phyloP scores from a whole-genome alignment of 1,140 invertebrate genomes.

The Zaprionus nigranus region DNA sequence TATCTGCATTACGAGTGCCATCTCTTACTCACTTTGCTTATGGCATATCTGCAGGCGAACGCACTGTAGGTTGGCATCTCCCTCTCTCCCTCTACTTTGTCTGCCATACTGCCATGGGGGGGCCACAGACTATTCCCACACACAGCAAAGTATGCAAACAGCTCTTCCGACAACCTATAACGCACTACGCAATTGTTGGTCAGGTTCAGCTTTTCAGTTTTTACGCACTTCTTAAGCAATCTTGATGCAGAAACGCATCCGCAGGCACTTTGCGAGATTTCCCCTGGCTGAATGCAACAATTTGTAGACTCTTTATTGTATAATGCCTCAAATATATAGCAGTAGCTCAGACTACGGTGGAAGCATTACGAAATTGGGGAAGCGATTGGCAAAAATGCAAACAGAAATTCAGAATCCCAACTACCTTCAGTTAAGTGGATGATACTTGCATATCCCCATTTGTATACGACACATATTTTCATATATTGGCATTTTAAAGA shows the following conservation, averaged over 20 bases:
- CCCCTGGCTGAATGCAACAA: constrained; percentile 5
- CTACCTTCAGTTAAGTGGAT: background rate
- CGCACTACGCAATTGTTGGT: constrained; percentile 52
- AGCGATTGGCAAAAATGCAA: background rate
- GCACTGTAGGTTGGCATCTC: constrained; percentile 56
- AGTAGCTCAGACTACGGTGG: background rate
- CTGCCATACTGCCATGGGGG: constrained; percentile 46
- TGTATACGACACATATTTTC: background rate
- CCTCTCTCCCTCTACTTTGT: constrained; percentile 12
- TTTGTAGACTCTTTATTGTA: constrained; percentile 7
- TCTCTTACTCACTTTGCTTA: constrained; percentile 44
- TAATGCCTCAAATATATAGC: background rate
- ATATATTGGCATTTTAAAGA: background rate
- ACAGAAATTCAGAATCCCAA: background rate
- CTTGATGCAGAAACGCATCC: constrained; percentile 81
- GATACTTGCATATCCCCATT: background rate
- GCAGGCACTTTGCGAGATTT: constrained; percentile 37
- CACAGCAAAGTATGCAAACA: constrained; percentile 9
- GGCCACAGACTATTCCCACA: constrained; percentile 28
- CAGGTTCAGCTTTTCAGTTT: no score
- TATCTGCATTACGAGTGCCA: constrained; percentile 39
- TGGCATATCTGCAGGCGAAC: constrained; percentile 48
- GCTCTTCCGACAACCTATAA: constrained; percentile 33
- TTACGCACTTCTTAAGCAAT: constrained; percentile 74
- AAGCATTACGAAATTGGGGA: background rate